Percentiles rank a stretch among this genome's conserved stretches.
phyloP scores from a whole-genome alignment of 2,888 invertebrate species.

The Bugulina stolonifera region DNA sequence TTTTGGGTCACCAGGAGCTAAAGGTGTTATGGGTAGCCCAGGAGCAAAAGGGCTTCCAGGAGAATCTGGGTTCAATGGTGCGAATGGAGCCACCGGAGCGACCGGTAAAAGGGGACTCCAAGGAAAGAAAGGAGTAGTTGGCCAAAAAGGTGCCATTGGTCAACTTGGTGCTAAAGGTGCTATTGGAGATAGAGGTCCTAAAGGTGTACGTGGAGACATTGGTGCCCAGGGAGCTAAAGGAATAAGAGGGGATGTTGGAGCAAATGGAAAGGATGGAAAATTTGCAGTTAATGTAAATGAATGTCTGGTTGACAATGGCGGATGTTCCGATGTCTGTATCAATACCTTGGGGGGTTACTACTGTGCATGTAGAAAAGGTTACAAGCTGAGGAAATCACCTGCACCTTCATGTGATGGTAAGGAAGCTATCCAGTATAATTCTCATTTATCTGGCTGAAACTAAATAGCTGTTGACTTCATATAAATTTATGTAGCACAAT shows the following conservation, averaged over 20 bases:
- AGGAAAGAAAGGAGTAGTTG: constrained; percentile 27
- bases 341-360: constrained; percentile 25
- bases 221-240: constrained; percentile 38
- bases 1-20: constrained; percentile 15
- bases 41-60: constrained; percentile 28
- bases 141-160: constrained; percentile 39
- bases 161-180: constrained; percentile 33
- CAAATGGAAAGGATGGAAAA: constrained; percentile 27
- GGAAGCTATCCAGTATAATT: neutral
- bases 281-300: constrained; percentile 21
- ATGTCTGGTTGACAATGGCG: constrained; percentile 3
- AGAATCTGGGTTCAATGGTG: constrained; percentile 28
- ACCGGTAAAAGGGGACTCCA: neutral
- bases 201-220: constrained; percentile 34
- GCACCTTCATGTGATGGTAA: constrained; percentile 4
- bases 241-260: constrained; percentile 34
- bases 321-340: constrained; percentile 19
- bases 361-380: constrained; percentile 16
- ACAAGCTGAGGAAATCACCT: neutral
- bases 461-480: too few species aligned
- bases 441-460: too few species aligned
- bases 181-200: constrained; percentile 43
- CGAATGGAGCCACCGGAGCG: constrained; percentile 27
- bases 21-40: neutral
- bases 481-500: too few species aligned